Percentiles rank a stretch among this genome's conserved stretches.
Evolutionary conservation across 1,140 invertebrate genomes (phyloP).

Genomic region (Heliothis subflexa): DNA sequence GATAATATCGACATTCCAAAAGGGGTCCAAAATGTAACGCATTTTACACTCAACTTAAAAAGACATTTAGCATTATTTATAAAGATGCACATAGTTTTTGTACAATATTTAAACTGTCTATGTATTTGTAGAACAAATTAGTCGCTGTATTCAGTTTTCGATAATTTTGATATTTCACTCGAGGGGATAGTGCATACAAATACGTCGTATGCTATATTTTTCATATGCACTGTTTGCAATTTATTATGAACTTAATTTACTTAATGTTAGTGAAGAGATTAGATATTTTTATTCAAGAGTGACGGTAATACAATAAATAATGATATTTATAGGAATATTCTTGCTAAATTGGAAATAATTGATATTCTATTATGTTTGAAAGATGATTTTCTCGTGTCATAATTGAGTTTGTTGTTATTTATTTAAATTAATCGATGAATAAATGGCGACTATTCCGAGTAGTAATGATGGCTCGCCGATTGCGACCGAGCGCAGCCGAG

Average conservation of each 20-base stretch:
- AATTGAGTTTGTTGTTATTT: constrained; percentile 80
- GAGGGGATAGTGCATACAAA: constrained; percentile 43
- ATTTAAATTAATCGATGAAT: constrained; percentile 76
- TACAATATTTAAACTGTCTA: constrained; percentile 50
- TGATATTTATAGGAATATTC: constrained; percentile 82
- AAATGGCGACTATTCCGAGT: constrained; percentile 64
- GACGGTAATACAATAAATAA: constrained; percentile 78
- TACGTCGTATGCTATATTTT: constrained; percentile 39
- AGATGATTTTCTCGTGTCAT: constrained; percentile 80
- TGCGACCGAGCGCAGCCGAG: not conserved
- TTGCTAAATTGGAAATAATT: constrained; percentile 75
- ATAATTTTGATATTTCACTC: constrained; percentile 44
- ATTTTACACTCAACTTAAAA: constrained; percentile 54
- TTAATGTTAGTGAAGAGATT: constrained; percentile 82
- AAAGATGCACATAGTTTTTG: constrained; percentile 56
- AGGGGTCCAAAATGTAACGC: constrained; percentile 72
- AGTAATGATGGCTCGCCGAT: not conserved
- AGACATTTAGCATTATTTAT: constrained; percentile 52
- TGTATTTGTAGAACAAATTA: constrained; percentile 54
- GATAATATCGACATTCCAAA: constrained; percentile 75
- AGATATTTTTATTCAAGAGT: constrained; percentile 85
- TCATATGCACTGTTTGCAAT: constrained; percentile 75
- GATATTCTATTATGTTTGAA: constrained; percentile 79
- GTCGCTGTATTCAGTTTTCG: constrained; percentile 46
- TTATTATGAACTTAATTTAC: constrained; percentile 80